Evolutionary conservation across 2,888 invertebrate genomes (phyloP).

Genomic region (Podotricha telesiphe): DNA sequence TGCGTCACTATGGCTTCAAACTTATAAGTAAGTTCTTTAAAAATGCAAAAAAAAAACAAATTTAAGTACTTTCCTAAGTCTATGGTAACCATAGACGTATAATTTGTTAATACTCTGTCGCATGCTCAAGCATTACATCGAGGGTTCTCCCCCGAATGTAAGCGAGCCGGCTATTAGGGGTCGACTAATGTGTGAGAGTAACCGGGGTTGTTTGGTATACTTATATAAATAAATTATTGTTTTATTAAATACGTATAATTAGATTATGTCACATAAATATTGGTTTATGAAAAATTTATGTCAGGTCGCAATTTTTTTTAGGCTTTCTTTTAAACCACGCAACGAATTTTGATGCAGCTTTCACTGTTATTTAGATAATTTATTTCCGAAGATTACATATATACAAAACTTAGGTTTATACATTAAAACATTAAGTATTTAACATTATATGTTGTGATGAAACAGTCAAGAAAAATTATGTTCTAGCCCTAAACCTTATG

Average conservation of each 20-base stretch:
- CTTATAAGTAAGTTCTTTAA: too few relatives aligned
- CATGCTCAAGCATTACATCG: slow-evolving; percentile 55
- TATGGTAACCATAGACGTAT: slow-evolving; percentile 47
- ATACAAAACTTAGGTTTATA: too few relatives aligned
- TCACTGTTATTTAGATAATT: too few relatives aligned
- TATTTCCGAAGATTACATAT: too few relatives aligned
- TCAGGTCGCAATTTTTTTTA: too few relatives aligned
- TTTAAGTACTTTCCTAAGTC: slow-evolving; percentile 25
- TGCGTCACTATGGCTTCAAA: too few relatives aligned
- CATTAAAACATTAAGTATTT: too few relatives aligned
- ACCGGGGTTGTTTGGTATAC: slow-evolving; percentile 3
- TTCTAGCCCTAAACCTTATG: too few relatives aligned
- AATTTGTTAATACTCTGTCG: slow-evolving; percentile 58
- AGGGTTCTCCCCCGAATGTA: slow-evolving; percentile 49
- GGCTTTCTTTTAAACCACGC: too few relatives aligned
- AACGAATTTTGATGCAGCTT: too few relatives aligned
- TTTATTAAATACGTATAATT: slow-evolving; percentile 10
- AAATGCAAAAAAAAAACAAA: neutral
- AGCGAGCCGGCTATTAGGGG: slow-evolving; percentile 34
- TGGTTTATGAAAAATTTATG: neutral
- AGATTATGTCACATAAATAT: slow-evolving; percentile 20
- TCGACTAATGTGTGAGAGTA: neutral
- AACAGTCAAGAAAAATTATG: too few relatives aligned
- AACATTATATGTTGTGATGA: too few relatives aligned
- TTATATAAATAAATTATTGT: slow-evolving; percentile 30